A percentile compares a stretch with the other conserved stretches of the same genome.
Conservation (phyloP, 1,140 invertebrate species). For the Lysiphlebus fabarum region DNA sequence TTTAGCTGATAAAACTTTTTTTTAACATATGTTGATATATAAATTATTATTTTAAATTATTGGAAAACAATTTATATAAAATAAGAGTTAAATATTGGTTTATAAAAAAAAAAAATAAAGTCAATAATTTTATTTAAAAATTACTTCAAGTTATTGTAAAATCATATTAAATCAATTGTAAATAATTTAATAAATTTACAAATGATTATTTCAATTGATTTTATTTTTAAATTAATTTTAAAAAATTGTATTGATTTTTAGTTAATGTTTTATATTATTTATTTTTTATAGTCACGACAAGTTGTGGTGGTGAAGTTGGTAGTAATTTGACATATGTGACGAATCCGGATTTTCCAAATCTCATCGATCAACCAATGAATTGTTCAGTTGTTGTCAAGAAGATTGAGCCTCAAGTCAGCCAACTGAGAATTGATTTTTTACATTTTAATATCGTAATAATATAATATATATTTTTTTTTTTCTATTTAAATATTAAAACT, state of each 20-base stretch:
- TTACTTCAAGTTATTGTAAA: no score
- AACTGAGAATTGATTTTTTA: slow-evolving; percentile 73
- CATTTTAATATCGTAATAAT: slow-evolving; percentile 75
- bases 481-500: slow-evolving; percentile 9
- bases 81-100: no score
- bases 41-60: no score
- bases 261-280: slow-evolving; percentile 22
- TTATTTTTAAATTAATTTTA: neutral
- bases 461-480: slow-evolving; percentile 22
- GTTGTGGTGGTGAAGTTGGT: slow-evolving; percentile 70
- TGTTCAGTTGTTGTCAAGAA: slow-evolving; percentile 69
- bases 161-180: no score
- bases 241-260: neutral
- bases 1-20: no score
- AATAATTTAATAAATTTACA: slow-evolving; percentile 26
- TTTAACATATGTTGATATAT: no score
- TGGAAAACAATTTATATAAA: no score
- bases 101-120: no score
- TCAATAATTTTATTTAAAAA: no score
- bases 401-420: slow-evolving; percentile 70
- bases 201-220: neutral
- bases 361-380: slow-evolving; percentile 62
- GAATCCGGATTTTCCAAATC: slow-evolving; percentile 76
- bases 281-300: slow-evolving; percentile 65
- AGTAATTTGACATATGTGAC: slow-evolving; percentile 84